Evolutionary conservation across 2,113 vertebrate genomes (phyloP).

Genomic region (Odontophorus gujanensis): DNA sequence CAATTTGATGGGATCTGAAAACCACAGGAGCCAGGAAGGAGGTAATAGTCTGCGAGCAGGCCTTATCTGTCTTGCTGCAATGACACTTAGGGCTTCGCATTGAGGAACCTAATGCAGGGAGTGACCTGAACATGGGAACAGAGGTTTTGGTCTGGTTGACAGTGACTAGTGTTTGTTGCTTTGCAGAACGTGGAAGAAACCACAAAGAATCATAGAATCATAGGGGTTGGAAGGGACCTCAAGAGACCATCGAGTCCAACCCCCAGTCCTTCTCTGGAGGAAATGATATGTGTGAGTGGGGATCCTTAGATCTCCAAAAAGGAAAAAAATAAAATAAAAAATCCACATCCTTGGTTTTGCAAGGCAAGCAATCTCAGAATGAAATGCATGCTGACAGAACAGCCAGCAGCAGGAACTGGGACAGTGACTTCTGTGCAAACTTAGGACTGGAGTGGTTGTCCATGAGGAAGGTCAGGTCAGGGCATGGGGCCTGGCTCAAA

Average conservation of each 20-base stretch:
- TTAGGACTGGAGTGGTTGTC: neutral
- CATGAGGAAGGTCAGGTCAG: neutral
- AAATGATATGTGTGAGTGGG: neutral
- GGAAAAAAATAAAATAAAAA: neutral
- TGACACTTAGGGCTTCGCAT: neutral
- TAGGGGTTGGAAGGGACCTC: too few relatives aligned
- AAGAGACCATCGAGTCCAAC: too few relatives aligned
- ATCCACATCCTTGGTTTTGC: neutral
- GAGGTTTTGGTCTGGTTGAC: neutral
- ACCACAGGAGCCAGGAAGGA: constrained; percentile 22
- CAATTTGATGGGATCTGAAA: constrained; percentile 18
- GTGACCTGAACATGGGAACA: neutral
- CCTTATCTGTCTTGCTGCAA: neutral
- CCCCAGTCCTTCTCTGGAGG: neutral
- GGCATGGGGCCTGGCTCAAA: neutral
- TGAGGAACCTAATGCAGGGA: neutral
- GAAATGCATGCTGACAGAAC: neutral
- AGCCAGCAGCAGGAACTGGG: neutral
- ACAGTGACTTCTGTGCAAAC: neutral
- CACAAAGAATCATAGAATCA: neutral
- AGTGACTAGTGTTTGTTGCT: neutral
- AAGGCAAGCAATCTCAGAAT: neutral
- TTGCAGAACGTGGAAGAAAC: neutral
- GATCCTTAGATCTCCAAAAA: neutral
- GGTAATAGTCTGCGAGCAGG: neutral